A percentile compares a stretch with the other conserved stretches of the same genome.
Conservation (phyloP, 2,113 vertebrate species). For the Melospiza georgiana region DNA sequence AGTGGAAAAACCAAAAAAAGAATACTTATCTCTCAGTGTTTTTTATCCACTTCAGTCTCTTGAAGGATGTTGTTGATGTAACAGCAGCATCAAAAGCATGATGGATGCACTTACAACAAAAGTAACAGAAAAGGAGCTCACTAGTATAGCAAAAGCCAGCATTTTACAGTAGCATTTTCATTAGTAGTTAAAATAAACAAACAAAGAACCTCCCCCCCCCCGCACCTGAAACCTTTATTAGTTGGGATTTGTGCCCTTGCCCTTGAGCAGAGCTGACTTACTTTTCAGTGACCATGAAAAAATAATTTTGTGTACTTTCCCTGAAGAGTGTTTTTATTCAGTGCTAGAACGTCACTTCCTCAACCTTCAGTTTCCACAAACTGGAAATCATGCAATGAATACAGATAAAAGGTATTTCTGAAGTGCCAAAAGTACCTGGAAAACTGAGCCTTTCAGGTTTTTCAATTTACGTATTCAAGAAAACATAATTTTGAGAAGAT, state of each 20-base stretch:
- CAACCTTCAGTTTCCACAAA: not conserved
- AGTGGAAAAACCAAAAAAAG: not conserved
- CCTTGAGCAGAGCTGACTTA: not conserved
- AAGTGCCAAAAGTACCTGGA: not conserved
- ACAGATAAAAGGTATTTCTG: not conserved
- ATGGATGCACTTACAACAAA: not conserved
- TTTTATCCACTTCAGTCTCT: not conserved
- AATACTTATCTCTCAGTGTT: not conserved
- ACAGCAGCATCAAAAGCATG: not conserved
- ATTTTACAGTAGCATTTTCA: not conserved
- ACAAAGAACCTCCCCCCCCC: rapidly evolving
- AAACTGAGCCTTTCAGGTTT: not conserved
- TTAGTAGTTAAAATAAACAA: not conserved
- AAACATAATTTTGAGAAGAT: not conserved
- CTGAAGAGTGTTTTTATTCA: not conserved
- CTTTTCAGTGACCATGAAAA: not conserved
- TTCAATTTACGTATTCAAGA: not conserved
- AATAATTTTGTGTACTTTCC: not conserved
- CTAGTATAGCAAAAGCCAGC: not conserved
- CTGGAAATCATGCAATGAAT: not conserved
- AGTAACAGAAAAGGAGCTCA: not conserved
- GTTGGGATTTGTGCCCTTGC: not conserved
- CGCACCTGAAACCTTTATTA: not conserved
- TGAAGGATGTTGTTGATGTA: not conserved
- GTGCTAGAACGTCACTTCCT: not conserved